Conservation (phyloP, 2,888 invertebrate species). For the Perdita meconis region DNA sequence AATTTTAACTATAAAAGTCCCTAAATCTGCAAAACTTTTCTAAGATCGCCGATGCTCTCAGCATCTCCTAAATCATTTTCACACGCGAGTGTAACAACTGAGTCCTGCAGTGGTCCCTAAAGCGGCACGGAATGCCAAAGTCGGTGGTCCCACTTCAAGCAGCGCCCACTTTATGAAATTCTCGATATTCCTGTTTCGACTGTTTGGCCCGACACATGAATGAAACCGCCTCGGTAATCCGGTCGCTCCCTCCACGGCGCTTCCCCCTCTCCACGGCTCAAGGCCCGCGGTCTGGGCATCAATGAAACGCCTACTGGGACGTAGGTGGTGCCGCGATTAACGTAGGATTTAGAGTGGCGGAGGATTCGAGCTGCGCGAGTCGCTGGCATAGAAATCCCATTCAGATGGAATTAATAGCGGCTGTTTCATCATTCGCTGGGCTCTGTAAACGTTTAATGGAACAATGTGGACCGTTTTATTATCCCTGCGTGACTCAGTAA, state of each 20-base stretch:
- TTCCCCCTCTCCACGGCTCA: constrained; percentile 52
- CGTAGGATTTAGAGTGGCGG: constrained; percentile 68
- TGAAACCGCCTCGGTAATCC: constrained; percentile 57
- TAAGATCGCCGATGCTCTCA: no score
- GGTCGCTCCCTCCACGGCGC: constrained; percentile 8
- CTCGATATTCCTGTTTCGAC: constrained; percentile 64
- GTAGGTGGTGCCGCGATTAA: constrained; percentile 67
- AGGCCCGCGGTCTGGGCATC: constrained; percentile 68
- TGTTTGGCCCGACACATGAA: constrained; percentile 69
- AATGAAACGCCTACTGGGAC: constrained; percentile 67
- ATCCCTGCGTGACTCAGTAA: no score
- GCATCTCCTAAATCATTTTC: no score
- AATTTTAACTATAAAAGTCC: no score
- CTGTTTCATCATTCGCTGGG: background rate
- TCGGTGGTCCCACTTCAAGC: constrained; percentile 56
- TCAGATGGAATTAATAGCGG: constrained; percentile 3
- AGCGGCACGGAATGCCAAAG: constrained; percentile 46
- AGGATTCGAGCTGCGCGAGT: constrained; percentile 50
- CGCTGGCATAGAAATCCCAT: constrained; percentile 45
- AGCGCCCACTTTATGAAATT: constrained; percentile 67
- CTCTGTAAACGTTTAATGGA: background rate
- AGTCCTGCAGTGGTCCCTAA: constrained; percentile 48
- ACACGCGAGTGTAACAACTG: constrained; percentile 37
- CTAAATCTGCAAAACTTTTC: no score
- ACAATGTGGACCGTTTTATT: no score